phyloP scores from a whole-genome alignment of 1,140 invertebrate genomes.

The Nixonia krombeini region DNA sequence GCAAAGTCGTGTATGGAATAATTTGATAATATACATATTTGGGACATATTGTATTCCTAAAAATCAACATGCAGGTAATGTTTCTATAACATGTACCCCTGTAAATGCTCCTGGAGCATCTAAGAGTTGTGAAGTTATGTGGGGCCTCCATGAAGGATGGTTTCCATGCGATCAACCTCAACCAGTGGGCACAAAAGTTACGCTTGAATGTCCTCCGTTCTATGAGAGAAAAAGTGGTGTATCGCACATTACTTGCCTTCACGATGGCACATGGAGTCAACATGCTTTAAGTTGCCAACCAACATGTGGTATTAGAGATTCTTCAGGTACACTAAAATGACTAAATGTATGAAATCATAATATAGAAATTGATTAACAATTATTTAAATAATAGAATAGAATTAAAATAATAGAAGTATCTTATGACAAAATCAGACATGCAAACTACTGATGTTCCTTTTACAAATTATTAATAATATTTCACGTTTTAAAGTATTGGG shows the following conservation, averaged over 20 bases:
- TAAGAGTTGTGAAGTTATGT: slow-evolving; percentile 52
- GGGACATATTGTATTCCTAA: too few species aligned
- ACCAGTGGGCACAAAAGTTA: slow-evolving; percentile 52
- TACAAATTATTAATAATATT: too few species aligned
- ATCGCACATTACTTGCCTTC: slow-evolving; percentile 54
- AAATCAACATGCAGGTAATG: slow-evolving; percentile 25
- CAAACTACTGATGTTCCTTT: too few species aligned
- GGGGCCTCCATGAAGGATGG: slow-evolving; percentile 50
- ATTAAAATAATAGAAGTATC: too few species aligned
- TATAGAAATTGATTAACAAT: background rate
- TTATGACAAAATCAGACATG: too few species aligned
- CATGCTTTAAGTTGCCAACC: slow-evolving; percentile 57
- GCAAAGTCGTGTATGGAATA: too few species aligned
- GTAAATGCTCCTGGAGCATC: slow-evolving; percentile 30
- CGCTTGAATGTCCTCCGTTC: slow-evolving; percentile 58
- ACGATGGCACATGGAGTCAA: slow-evolving; percentile 66
- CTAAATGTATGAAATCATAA: background rate
- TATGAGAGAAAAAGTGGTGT: slow-evolving; percentile 51
- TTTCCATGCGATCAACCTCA: slow-evolving; percentile 51
- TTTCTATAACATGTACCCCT: slow-evolving; percentile 46
- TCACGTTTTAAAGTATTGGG: too few species aligned
- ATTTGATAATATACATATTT: too few species aligned
- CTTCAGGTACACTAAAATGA: slow-evolving; percentile 28
- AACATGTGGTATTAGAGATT: slow-evolving; percentile 43
- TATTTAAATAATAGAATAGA: too few species aligned